phyloP scores from a whole-genome alignment of 2,113 vertebrate genomes.

The Eurystomus gularis region DNA sequence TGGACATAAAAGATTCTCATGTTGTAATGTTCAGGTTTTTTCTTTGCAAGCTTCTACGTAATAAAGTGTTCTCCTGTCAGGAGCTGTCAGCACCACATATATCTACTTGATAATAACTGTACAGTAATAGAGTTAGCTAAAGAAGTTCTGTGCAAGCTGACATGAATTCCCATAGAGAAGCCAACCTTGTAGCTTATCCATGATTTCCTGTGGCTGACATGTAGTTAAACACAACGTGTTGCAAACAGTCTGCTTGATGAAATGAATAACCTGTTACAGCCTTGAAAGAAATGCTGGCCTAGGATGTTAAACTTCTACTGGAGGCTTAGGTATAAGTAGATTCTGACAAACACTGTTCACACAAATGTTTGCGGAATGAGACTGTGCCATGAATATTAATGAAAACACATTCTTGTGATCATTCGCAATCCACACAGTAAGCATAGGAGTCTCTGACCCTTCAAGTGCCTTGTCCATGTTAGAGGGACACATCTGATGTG shows the following conservation, averaged over 20 bases:
- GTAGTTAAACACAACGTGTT: constrained; percentile 37
- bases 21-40: constrained; percentile 8
- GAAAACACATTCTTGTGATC: neutral
- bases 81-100: constrained; percentile 56
- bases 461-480: neutral
- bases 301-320: constrained; percentile 43
- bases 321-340: constrained; percentile 41
- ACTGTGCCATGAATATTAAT: constrained; percentile 47
- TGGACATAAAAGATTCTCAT: constrained; percentile 8
- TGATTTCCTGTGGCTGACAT: constrained; percentile 46
- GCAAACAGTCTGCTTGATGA: constrained; percentile 51
- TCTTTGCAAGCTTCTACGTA: constrained; percentile 34
- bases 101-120: constrained; percentile 44
- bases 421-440: neutral
- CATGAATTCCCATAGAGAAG: constrained; percentile 34
- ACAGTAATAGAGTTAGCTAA: constrained; percentile 38
- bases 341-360: constrained; percentile 64
- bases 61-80: constrained; percentile 46
- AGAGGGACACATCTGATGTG: neutral
- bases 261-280: constrained; percentile 61
- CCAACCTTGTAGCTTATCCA: constrained; percentile 18
- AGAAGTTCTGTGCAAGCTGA: constrained; percentile 27
- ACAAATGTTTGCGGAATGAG: constrained; percentile 54
- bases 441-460: neutral
- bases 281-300: constrained; percentile 51